Evolutionary conservation across 2,113 vertebrate species (phyloP), one percentile per base, ranked within the genome.

Genomic region (Hemibagrus wyckioides): DNA sequence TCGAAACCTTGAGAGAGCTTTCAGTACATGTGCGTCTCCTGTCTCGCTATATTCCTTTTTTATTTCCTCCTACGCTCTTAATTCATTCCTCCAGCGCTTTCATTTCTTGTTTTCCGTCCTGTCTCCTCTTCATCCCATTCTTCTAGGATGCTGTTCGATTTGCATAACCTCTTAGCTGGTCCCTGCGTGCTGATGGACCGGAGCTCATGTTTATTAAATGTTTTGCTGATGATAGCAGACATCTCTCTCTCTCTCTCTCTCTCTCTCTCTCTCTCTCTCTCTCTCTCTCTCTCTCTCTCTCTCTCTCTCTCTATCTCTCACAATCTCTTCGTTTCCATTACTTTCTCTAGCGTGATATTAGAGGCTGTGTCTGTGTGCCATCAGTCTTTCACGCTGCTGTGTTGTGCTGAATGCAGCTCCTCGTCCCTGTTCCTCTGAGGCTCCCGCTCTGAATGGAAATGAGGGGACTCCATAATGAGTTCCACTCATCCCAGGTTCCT

Each of bases 381-480:
- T 94, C 94, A 94, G 91, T 94, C 94, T 95, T 57, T 94, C 93
- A 93, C 93, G 93, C 84, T 92, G 92, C 92, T 90, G 93, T 93
- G 93, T 94, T 92, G 92, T 93, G 92, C 93, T 96, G 94, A 93
- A 93, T 94, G 92, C 92, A 91, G 93, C 91, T 88, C 92, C 93
- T 91, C 83, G 89, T 91, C 93, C 93, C 91, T 92, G 85, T 88
- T 50, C 69, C 80, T 91, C 92, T 85, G 91, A 91, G 93, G 90
- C 92, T 92, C 92, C 92, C 94, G 94, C 94, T 94, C 92, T 91
- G 94, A 94, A 95, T 94, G 93, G 94, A 95, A 95, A 95, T 94
- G 94, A 94, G 95, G 94, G 93, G 93, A 95, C 94, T 94, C 91
- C 92, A 93, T 95, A 95, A 94, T 94, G 94, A 95, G 92, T 94